Conservation (phyloP, 2,797 vertebrate species). For the Gymnothorax javanicus region DNA sequence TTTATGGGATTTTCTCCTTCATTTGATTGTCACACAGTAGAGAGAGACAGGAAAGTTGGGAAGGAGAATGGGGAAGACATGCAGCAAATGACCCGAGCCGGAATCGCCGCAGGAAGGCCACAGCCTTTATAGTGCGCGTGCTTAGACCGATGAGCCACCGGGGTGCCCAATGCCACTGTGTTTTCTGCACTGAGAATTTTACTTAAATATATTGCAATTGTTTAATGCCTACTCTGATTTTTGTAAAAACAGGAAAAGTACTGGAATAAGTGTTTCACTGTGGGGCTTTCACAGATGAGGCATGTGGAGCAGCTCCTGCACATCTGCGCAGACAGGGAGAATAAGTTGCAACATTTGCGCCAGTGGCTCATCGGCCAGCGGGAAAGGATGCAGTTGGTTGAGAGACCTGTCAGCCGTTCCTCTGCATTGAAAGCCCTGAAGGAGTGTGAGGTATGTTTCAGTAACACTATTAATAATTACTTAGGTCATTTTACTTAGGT, state of each 20-base stretch:
- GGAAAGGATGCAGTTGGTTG: slow-evolving; percentile 67
- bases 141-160: too few relatives aligned
- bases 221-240: neutral
- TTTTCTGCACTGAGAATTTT: neutral
- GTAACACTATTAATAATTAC: neutral
- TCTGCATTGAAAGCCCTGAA: slow-evolving; percentile 68
- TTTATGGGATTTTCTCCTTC: too few relatives aligned
- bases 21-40: too few relatives aligned
- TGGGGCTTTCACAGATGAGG: slow-evolving; percentile 68
- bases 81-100: too few relatives aligned
- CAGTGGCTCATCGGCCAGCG: slow-evolving; percentile 78
- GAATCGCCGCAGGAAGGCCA: too few relatives aligned
- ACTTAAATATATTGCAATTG: neutral
- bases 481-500: neutral
- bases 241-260: neutral
- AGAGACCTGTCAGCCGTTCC: slow-evolving; percentile 67
- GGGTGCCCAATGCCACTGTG: neutral
- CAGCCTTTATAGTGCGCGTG: too few relatives aligned
- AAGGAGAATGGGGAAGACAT: too few relatives aligned
- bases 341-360: slow-evolving; percentile 68
- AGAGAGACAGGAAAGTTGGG: too few relatives aligned
- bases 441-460: slow-evolving; percentile 75
- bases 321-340: slow-evolving; percentile 69
- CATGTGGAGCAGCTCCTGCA: slow-evolving; percentile 74
- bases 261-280: neutral